Evolutionary conservation across 30 jellyfish, hydroid and myxozoan species (phyloP).

Genomic region (Aurelia sp.): DNA sequence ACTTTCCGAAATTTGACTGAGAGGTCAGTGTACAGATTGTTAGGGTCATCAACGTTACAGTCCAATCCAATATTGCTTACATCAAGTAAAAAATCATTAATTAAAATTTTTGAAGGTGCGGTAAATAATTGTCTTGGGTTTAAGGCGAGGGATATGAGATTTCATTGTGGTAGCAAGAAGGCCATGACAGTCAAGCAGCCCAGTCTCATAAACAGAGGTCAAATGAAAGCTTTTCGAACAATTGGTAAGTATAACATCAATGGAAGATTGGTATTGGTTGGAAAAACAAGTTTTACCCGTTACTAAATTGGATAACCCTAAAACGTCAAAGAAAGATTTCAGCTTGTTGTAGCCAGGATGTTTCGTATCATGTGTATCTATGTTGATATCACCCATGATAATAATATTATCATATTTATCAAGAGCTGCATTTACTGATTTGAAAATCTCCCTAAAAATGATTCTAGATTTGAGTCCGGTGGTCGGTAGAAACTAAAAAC

Average conservation of each 20-base stretch:
- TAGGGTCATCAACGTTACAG: background rate
- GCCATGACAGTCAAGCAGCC: slow-evolving; percentile 37
- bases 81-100: background rate
- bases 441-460: background rate
- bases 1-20: background rate
- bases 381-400: slow-evolving; percentile 33
- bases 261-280: background rate
- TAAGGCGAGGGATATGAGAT: slow-evolving; percentile 24
- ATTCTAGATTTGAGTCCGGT: slow-evolving; percentile 31
- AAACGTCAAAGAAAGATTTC: slow-evolving; percentile 27
- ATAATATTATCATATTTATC: slow-evolving; percentile 37
- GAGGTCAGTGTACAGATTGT: slow-evolving; percentile 2
- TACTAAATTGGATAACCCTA: slow-evolving; percentile 35
- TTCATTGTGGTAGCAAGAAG: background rate
- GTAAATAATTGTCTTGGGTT: slow-evolving; percentile 23
- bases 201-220: slow-evolving; percentile 16
- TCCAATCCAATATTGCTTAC: background rate
- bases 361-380: slow-evolving; percentile 19
- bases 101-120: slow-evolving; percentile 14
- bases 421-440: slow-evolving; percentile 23
- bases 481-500: slow-evolving; percentile 27
- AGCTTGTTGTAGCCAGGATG: slow-evolving; percentile 29
- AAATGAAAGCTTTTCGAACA: background rate
- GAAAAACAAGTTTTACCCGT: slow-evolving; percentile 25
- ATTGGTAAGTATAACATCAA: slow-evolving; percentile 30